phyloP scores from a whole-genome alignment of 2,888 invertebrate species.

The Reticulitermes lucifugus region DNA sequence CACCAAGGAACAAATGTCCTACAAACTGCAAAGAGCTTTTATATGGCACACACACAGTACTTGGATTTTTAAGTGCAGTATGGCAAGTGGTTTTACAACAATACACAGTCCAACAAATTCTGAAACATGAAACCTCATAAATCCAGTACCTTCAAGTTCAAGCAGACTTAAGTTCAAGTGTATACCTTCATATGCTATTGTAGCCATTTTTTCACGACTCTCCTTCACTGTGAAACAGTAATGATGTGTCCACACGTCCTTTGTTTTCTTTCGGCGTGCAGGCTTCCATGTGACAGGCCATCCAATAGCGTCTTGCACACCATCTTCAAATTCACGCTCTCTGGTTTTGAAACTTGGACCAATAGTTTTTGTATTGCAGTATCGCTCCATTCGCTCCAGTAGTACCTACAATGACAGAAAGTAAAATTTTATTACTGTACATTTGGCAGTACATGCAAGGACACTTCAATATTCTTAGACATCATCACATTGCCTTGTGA shows the following conservation, averaged over 20 bases:
- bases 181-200: background rate
- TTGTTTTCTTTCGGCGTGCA: background rate
- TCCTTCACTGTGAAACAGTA: constrained; percentile 5
- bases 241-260: background rate
- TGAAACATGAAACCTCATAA: too few species aligned
- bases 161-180: background rate
- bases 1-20: too few species aligned
- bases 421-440: too few species aligned
- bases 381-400: constrained; percentile 67
- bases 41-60: too few species aligned
- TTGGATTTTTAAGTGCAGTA: too few species aligned
- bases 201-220: background rate
- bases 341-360: constrained; percentile 57
- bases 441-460: too few species aligned
- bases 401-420: background rate
- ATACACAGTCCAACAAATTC: too few species aligned
- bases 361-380: constrained; percentile 65
- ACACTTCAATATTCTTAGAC: too few species aligned
- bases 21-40: too few species aligned
- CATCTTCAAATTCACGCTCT: background rate
- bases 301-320: background rate
- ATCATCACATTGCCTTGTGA: too few species aligned
- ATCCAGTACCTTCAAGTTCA: too few species aligned
- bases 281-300: constrained; percentile 33
- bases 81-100: too few species aligned